phyloP scores from a whole-genome alignment of 2,888 invertebrate species.

The Platynereis dumerilii region DNA sequence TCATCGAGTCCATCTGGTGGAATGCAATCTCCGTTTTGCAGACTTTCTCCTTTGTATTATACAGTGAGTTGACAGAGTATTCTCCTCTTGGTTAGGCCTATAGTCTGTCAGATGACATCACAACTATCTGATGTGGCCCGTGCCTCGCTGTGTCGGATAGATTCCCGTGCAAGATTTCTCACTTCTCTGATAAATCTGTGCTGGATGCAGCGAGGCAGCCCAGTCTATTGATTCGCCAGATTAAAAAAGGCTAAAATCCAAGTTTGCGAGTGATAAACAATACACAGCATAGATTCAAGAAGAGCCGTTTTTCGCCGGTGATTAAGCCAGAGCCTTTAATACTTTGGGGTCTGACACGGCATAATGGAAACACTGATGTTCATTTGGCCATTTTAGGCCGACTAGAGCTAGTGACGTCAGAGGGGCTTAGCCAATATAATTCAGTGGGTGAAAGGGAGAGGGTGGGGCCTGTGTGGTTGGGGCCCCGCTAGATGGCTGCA shows the following conservation, averaged over 20 bases:
- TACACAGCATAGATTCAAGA: too few relatives aligned
- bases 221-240: not conserved
- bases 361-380: conserved; percentile 5
- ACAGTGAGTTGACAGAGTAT: too few relatives aligned
- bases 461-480: conserved; percentile 6
- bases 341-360: conserved; percentile 1
- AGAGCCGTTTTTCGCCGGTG: conserved; percentile 7
- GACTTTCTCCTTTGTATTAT: too few relatives aligned
- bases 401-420: conserved; percentile 4
- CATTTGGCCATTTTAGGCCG: conserved; percentile 7
- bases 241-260: too few relatives aligned
- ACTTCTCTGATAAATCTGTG: conserved; percentile 2
- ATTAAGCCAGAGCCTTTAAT: conserved; percentile 7
- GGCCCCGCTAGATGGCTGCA: not conserved
- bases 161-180: not conserved
- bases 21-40: not conserved
- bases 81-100: too few relatives aligned
- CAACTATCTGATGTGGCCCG: too few relatives aligned
- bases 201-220: not conserved
- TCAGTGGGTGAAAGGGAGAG: too few relatives aligned
- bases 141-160: not conserved
- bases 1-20: conserved; percentile 17
- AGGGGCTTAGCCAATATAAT: too few relatives aligned
- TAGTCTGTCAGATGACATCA: too few relatives aligned
- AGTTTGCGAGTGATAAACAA: too few relatives aligned